Evolutionary conservation across 1,140 invertebrate species (phyloP), one percentile per base, ranked within the genome.

Genomic region (Bombus waltoni): DNA sequence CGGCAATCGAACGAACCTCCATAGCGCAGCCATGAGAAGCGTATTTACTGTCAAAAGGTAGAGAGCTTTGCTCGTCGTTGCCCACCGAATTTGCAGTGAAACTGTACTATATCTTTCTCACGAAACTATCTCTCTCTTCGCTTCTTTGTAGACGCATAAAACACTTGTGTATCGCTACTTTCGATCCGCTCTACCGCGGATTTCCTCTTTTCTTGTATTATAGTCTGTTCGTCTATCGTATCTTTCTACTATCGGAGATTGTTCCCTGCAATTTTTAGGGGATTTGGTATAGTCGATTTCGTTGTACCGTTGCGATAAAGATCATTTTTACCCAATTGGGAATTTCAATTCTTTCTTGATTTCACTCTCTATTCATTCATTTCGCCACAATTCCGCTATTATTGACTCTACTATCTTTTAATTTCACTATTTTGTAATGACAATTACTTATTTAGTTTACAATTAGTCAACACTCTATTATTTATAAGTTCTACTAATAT

Each of bases 71-170:
- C 44, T 62, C 72, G 62, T 82, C 32, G 57, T 83, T 77, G 40
- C 28, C 65, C 57, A 68, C 15, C 44, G 15, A 62, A 65, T 77
- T 77, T 53, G 28, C 44, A 88, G 59, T 47, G 66, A 57, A 89
- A 11, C 57, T 81, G 18, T 44, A 15, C 11, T 65, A 42, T 28
- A 35, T 78, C 22, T 86, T 53, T 89, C 32, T 35, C 72, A 70
- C 65, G 81, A 71, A 75, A 35, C 73, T 75, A 22, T 75, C 38
- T 86, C 38, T 86, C 47, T 78, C 18, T 77, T 35, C 44, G 35
- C 47, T 68, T 71, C 70, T 88, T 32, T 70, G 73, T 89, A 89
- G 77, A 85, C 62, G 76, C 62, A 83, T 47, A n/a, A 75, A 25
- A 71, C 70, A 68, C 47, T 10, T 75, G 18, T 81, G 65, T 88